Base-by-base conservation (phyloP, 2,113 vertebrate genomes). In the Sterna hirundo region DNA sequence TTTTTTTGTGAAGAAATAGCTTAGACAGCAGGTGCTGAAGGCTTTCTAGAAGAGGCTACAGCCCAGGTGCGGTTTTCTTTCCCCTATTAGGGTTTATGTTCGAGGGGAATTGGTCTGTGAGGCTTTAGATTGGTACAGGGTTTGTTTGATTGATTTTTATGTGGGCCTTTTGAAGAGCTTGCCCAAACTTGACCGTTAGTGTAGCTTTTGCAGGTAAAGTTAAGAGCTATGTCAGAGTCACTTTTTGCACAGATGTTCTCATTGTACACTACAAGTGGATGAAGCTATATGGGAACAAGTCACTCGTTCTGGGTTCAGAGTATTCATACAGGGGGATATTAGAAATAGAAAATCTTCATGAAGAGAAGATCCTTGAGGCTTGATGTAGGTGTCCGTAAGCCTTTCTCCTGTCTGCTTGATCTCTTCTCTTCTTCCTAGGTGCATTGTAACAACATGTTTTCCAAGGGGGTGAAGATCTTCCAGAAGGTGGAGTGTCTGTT, bases 391-490 rank as follows among this genome's bases (percentile, higher is more conserved):
- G 62, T 74, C 36, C 32, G 12, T 42, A 10, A 17, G n/a, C 29
- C 38, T 75, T 74, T 6, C 30, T 71, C 40, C 44, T 15, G 8
- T 46, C 46, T 77, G 46, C 52, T 4, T 5, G 40, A 36, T 80
- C 12, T 10, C 0, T 57, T 80, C 46, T 36, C 34, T 60, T 32
- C 20, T 74, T 54, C 47, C 47, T 96, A 99, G 99, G 99, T 99
- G 49, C 99, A 99, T 89, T 99, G 99, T 23, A 99, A 99, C 97
- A 99, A 99, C 98, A 99, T 99, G 99, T 99, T 99, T 93, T 92
- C 98, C 66, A 98, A 98, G 20, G 98, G 98, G 2, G 99, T 99
- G 94, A 99, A 99, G 98, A 99, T 99, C 93, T 99, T 99, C 94
- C 98, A 98, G 78, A 97, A 97, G 4, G 99, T 99, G 25, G 98